phyloP scores from a whole-genome alignment of 2,113 vertebrate species.

The Hippolais icterina region DNA sequence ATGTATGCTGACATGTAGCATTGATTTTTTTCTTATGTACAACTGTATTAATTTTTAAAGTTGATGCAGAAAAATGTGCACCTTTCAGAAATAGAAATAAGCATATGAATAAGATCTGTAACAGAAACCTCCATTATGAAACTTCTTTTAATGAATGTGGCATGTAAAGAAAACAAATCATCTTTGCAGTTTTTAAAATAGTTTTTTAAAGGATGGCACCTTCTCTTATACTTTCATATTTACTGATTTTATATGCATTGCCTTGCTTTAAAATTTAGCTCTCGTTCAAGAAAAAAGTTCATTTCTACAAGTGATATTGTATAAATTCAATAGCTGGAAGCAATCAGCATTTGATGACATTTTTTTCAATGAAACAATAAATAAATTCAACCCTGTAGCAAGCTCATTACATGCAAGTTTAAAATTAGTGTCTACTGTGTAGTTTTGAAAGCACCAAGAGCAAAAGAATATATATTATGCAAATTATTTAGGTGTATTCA shows the following conservation, averaged over 20 bases:
- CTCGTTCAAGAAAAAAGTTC: background rate
- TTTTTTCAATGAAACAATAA: conserved; percentile 16
- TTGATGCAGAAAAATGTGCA: conserved; percentile 31
- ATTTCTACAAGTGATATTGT: conserved; percentile 6
- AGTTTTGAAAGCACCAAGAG: conserved; percentile 8
- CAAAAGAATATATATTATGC: conserved; percentile 10
- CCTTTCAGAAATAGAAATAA: conserved; percentile 18
- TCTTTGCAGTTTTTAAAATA: background rate
- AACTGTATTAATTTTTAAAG: conserved; percentile 57
- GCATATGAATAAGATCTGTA: conserved; percentile 2
- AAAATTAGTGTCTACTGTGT: background rate
- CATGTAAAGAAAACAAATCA: background rate
- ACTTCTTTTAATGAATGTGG: background rate
- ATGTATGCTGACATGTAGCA: conserved; percentile 17
- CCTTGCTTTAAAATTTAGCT: conserved; percentile 28
- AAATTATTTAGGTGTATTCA: conserved; percentile 22
- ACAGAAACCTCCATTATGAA: background rate
- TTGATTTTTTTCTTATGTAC: conserved; percentile 46
- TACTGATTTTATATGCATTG: background rate
- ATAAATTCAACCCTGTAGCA: background rate
- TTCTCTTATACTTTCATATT: background rate
- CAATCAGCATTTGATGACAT: background rate
- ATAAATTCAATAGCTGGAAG: conserved; percentile 10
- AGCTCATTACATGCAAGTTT: background rate
- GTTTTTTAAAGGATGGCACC: background rate